A percentile compares a stretch with the other conserved stretches of the same genome.
Conservation (phyloP, 1,140 invertebrate species). For the Uloborus diversus region DNA sequence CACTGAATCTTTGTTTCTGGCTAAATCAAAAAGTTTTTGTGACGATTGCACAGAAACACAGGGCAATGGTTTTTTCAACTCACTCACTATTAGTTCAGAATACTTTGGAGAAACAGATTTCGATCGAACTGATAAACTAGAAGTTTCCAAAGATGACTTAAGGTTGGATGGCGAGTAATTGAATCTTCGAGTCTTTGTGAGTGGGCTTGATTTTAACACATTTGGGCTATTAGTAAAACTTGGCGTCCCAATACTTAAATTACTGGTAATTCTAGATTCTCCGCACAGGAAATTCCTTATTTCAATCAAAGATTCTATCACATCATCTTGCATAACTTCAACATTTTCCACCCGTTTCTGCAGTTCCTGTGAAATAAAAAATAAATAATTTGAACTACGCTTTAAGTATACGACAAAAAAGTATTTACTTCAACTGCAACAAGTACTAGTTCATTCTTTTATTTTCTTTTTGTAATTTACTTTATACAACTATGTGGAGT, state of each 20-base stretch:
- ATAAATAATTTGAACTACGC: too few relatives aligned
- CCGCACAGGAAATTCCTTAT: conserved; percentile 19
- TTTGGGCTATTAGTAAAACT: neutral
- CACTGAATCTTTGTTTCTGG: conserved; percentile 32
- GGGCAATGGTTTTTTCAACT: neutral
- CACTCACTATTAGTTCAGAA: neutral
- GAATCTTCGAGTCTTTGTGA: neutral
- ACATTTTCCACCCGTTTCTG: conserved; percentile 15
- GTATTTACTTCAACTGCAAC: too few relatives aligned
- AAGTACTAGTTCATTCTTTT: too few relatives aligned
- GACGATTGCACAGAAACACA: neutral
- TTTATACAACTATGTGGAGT: too few relatives aligned
- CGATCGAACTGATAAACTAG: neutral
- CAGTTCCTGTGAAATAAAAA: conserved; percentile 38
- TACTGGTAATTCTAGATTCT: neutral
- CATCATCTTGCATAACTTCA: conserved; percentile 42
- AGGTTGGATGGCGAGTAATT: neutral
- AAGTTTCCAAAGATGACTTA: conserved; percentile 11
- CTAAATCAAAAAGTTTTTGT: conserved; percentile 25
- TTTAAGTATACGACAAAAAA: too few relatives aligned
- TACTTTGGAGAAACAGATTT: conserved; percentile 13
- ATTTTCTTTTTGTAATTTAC: too few relatives aligned
- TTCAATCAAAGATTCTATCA: conserved; percentile 29
- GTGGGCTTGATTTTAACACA: neutral
- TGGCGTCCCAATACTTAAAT: neutral